Conservation (phyloP, 2,888 invertebrate genomes). For the Actias luna region DNA sequence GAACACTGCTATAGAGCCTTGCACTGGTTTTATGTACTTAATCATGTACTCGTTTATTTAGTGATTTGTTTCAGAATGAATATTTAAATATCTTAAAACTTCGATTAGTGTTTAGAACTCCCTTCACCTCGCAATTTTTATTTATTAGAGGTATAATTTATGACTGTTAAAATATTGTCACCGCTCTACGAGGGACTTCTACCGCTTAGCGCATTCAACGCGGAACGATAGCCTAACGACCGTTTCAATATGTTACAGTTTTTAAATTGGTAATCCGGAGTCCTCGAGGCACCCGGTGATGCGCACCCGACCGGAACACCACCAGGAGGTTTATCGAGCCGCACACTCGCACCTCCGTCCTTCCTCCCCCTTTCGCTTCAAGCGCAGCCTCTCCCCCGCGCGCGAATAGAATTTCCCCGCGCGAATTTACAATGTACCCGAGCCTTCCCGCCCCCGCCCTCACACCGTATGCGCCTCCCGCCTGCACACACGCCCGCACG, state of each 20-base stretch:
- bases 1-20: too few species aligned
- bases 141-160: background rate
- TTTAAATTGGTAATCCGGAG: slow-evolving; percentile 6
- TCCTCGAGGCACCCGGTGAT: slow-evolving; percentile 24
- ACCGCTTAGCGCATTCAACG: background rate
- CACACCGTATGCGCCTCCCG: slow-evolving; percentile 26
- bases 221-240: background rate
- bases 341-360: slow-evolving; percentile 24
- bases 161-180: background rate
- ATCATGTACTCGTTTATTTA: background rate
- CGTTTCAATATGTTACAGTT: background rate
- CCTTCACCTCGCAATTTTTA: background rate
- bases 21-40: background rate
- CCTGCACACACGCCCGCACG: background rate
- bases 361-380: slow-evolving; percentile 21
- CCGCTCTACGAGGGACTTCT: background rate
- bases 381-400: slow-evolving; percentile 33
- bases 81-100: background rate
- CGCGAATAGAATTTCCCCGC: slow-evolving; percentile 42
- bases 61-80: background rate
- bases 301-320: slow-evolving; percentile 36
- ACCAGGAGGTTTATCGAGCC: slow-evolving; percentile 19
- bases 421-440: slow-evolving; percentile 73
- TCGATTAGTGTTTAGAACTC: background rate
- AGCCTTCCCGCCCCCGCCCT: slow-evolving; percentile 43